Evolutionary conservation across 2,888 invertebrate species (phyloP).

Genomic region (Podotricha telesiphe): DNA sequence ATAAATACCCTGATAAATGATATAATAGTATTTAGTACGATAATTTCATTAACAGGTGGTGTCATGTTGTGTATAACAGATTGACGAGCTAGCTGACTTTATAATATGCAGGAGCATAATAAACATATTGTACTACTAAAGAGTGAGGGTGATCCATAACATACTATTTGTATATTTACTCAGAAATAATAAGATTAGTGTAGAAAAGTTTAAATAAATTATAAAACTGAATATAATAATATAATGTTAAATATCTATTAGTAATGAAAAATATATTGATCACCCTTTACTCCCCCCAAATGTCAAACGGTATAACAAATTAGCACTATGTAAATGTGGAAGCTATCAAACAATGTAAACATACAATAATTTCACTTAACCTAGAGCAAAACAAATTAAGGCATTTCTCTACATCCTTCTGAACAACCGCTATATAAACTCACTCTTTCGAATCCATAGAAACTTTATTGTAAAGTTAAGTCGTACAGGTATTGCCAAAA

Average conservation of each 20-base stretch:
- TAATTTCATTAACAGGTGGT: no score
- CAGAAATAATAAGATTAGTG: neutral
- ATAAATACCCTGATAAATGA: no score
- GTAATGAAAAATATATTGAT: neutral
- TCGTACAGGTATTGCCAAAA: neutral
- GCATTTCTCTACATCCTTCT: constrained; percentile 71
- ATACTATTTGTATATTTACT: neutral
- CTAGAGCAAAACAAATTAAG: constrained; percentile 81
- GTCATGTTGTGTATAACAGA: constrained; percentile 10
- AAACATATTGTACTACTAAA: constrained; percentile 11
- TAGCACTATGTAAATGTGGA: constrained; percentile 45
- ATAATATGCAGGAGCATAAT: constrained; percentile 9
- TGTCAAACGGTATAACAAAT: constrained; percentile 31
- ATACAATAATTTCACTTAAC: constrained; percentile 72
- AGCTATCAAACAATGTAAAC: constrained; percentile 64
- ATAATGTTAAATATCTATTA: neutral
- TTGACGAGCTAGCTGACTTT: neutral
- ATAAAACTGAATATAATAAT: neutral
- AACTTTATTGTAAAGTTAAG: constrained; percentile 45
- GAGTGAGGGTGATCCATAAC: constrained; percentile 2
- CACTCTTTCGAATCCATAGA: constrained; percentile 47
- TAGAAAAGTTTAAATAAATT: no score
- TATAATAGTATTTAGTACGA: no score
- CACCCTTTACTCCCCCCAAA: neutral
- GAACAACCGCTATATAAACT: constrained; percentile 58